phyloP scores from a whole-genome alignment of 2,797 vertebrate species.

The Siniperca obscura region DNA sequence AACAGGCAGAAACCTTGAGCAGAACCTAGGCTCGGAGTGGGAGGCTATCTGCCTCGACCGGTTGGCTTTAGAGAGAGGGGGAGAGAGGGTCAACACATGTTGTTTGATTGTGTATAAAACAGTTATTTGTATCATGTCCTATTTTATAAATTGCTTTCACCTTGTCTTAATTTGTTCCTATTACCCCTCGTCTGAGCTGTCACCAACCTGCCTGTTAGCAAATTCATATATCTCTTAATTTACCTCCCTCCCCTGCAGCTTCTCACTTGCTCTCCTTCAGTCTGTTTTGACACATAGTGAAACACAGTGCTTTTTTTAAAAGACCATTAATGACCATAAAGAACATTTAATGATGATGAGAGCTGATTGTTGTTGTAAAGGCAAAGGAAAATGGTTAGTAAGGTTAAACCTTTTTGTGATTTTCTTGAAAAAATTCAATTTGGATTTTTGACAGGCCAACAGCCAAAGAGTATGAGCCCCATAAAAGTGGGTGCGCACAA shows the following conservation, averaged over 20 bases:
- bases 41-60: too few species aligned
- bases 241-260: conserved; percentile 20
- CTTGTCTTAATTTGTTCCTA: conserved; percentile 56
- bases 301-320: neutral
- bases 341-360: neutral
- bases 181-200: conserved; percentile 35
- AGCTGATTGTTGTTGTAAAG: neutral
- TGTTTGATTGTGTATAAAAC: conserved; percentile 37
- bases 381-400: neutral
- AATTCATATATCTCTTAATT: conserved; percentile 30
- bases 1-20: too few species aligned
- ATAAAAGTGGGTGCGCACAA: neutral
- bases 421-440: neutral
- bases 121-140: conserved; percentile 30
- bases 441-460: neutral
- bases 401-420: neutral
- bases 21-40: too few species aligned
- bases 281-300: neutral
- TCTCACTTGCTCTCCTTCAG: conserved; percentile 26
- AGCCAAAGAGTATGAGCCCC: too few species aligned
- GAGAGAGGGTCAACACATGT: conserved; percentile 13
- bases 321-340: neutral
- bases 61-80: too few species aligned
- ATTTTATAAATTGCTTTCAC: conserved; percentile 56
- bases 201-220: conserved; percentile 39